Evolutionary conservation across 1,140 invertebrate genomes (phyloP).

Genomic region (Oppia nitens): DNA sequence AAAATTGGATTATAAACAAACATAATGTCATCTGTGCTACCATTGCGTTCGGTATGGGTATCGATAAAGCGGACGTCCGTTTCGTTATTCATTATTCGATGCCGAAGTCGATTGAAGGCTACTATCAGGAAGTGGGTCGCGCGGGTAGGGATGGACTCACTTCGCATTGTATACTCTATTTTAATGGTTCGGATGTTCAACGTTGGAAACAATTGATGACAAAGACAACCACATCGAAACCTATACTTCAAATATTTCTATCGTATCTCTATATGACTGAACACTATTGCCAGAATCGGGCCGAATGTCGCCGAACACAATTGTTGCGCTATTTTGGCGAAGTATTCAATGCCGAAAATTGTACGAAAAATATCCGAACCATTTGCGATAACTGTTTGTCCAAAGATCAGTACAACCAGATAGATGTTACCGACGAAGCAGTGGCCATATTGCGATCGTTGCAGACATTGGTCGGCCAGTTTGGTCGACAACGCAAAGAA

Average conservation of each 20-base stretch:
- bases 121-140: conserved; percentile 95
- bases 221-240: background rate
- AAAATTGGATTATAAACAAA: conserved; percentile 60
- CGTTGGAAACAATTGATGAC: conserved; percentile 52
- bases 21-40: conserved; percentile 67
- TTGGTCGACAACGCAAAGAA: conserved; percentile 37
- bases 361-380: conserved; percentile 31
- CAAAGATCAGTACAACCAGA: background rate
- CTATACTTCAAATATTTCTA: conserved; percentile 38
- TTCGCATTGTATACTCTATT: conserved; percentile 70
- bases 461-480: conserved; percentile 50
- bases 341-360: conserved; percentile 45
- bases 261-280: conserved; percentile 77
- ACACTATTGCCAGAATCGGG: conserved; percentile 73
- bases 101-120: conserved; percentile 93
- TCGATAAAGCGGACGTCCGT: conserved; percentile 85
- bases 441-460: conserved; percentile 61
- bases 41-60: conserved; percentile 94
- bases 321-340: conserved; percentile 87
- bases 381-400: conserved; percentile 73
- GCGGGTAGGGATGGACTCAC: conserved; percentile 75
- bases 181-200: conserved; percentile 60
- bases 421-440: conserved; percentile 26
- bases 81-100: conserved; percentile 80
- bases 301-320: conserved; percentile 68